Percentiles rank a stretch among this genome's conserved stretches.
Evolutionary conservation across 2,888 invertebrate genomes (phyloP).

Genomic region (Muscina levida): DNA sequence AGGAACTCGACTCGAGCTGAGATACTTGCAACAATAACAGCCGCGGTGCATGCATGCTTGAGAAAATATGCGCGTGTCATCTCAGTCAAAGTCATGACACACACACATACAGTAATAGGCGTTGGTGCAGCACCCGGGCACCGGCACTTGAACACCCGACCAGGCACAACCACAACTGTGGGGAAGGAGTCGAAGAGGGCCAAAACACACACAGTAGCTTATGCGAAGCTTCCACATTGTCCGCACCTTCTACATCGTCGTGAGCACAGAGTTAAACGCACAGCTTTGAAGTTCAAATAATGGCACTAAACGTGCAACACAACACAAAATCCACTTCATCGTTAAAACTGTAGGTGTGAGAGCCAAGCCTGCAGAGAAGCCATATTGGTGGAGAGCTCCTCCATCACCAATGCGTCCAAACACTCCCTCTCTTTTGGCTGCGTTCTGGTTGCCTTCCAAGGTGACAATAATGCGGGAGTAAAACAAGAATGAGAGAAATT

Average conservation of each 20-base stretch:
- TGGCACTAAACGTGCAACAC: slow-evolving; percentile 59
- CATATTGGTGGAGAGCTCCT: too few relatives aligned
- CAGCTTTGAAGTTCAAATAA: slow-evolving; percentile 63
- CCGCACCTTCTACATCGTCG: slow-evolving; percentile 12
- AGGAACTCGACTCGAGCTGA: slow-evolving; percentile 46
- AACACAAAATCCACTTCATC: slow-evolving; percentile 58
- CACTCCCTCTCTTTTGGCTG: not conserved
- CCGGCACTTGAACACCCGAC: slow-evolving; percentile 11
- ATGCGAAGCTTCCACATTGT: slow-evolving; percentile 33
- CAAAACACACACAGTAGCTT: slow-evolving; percentile 22
- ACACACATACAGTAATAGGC: not conserved
- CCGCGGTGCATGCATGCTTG: slow-evolving; percentile 50
- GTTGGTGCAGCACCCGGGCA: slow-evolving; percentile 33
- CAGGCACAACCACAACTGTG: slow-evolving; percentile 46
- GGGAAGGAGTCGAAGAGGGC: not conserved
- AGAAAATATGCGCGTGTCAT: slow-evolving; percentile 61
- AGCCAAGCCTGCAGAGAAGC: not conserved
- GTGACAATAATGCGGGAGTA: slow-evolving; percentile 30
- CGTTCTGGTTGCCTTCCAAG: slow-evolving; percentile 32
- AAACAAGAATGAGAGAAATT: slow-evolving; percentile 14
- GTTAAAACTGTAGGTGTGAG: slow-evolving; percentile 51
- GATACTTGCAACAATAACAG: slow-evolving; percentile 57
- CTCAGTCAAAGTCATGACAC: slow-evolving; percentile 54
- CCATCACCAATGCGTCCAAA: not conserved
- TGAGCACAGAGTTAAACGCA: slow-evolving; percentile 47